A percentile compares a stretch with the other conserved stretches of the same genome.
These are phyloP conservation scores for Chrysogorgia sp. DNA, from an alignment of 92 coral and sea anemone species.

Conservation along the genomic window DNA sequence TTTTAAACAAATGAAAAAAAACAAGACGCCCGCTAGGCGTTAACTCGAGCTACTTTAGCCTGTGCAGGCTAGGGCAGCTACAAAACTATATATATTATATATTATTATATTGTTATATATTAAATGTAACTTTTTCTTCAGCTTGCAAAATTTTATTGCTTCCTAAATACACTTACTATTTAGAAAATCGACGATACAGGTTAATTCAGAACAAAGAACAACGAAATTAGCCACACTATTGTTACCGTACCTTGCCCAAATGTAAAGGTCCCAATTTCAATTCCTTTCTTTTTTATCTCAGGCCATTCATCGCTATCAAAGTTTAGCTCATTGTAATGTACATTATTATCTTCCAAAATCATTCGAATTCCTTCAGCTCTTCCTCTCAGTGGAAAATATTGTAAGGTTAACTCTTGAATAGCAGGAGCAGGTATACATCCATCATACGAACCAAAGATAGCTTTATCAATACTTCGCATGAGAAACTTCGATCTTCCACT, in stretches of 20 bases:
- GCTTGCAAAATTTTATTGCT: too few relatives aligned
- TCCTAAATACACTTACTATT: too few relatives aligned
- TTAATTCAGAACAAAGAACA: not conserved
- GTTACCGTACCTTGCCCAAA: slow-evolving; percentile 88
- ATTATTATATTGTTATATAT: too few relatives aligned
- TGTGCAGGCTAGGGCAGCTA: too few relatives aligned
- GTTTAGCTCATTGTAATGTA: slow-evolving; percentile 83
- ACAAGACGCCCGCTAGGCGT: too few relatives aligned
- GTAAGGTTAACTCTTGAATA: slow-evolving; percentile 83
- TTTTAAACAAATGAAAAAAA: too few relatives aligned
- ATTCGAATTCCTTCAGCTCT: slow-evolving; percentile 93
- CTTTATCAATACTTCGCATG: slow-evolving; percentile 75
- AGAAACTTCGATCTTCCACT: slow-evolving; percentile 90
- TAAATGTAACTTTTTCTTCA: too few relatives aligned
- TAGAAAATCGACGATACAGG: too few relatives aligned
- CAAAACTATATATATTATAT: too few relatives aligned
- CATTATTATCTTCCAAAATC: slow-evolving; percentile 80
- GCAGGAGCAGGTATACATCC: slow-evolving; percentile 88
- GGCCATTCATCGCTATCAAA: slow-evolving; percentile 78
- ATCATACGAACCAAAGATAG: slow-evolving; percentile 82
- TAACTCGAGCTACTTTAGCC: too few relatives aligned
- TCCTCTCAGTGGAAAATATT: slow-evolving; percentile 83
- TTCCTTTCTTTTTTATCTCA: slow-evolving; percentile 77
- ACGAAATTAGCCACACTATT: too few relatives aligned
- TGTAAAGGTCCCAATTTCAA: slow-evolving; percentile 87